Evolutionary conservation across 2,888 invertebrate genomes (phyloP), one percentile per base, ranked within the genome.

Genomic region (Mythimna pallens): DNA sequence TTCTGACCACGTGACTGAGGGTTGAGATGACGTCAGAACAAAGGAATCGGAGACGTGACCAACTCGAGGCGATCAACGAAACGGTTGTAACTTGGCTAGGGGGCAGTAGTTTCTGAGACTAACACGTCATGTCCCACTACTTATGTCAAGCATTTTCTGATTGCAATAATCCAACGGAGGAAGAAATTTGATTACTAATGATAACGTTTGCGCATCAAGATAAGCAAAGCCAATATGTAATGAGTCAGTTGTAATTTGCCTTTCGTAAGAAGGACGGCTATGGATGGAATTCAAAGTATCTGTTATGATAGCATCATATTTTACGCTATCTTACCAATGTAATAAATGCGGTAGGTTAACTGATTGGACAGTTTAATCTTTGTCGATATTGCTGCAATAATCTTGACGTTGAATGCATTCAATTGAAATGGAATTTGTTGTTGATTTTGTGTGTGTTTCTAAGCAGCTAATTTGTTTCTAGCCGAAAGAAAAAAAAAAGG

Each of bases 281-380:
- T 52, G 14, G 20, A 62, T 25, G 80, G 62, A 54, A 80, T 77
- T 17, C 47, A 17, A 66, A 74, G 57, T 62, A 66, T 80, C 54
- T 66, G 62, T 67, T 22, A 52, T 7, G 80, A 74, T n/a, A 43
- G 43, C 47, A 65, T 73, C 65, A 73, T 73, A 58, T 30, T 52
- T 63, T 17, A 30, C 12, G 43, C 63, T 80, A 80, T 80, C 80
- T 65, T n/a, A n/a, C 17, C n/a, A 54, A 63, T 58, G 66, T 80
- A 17, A 66, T 80, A 54, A 74, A 74, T 80, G 47, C 14, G 36
- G 54, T 63, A 47, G 74, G 63, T 74, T 47, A 0, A 17, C 47
- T 80, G 43, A 73, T 77, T 66, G 66, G 36, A 80, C 65, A 58
- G 14, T 78, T 70, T 34, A 14, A 78, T 57, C 40, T 57, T 55